Conservation (phyloP, 2,888 invertebrate species). For the Prenolepis imparis region DNA sequence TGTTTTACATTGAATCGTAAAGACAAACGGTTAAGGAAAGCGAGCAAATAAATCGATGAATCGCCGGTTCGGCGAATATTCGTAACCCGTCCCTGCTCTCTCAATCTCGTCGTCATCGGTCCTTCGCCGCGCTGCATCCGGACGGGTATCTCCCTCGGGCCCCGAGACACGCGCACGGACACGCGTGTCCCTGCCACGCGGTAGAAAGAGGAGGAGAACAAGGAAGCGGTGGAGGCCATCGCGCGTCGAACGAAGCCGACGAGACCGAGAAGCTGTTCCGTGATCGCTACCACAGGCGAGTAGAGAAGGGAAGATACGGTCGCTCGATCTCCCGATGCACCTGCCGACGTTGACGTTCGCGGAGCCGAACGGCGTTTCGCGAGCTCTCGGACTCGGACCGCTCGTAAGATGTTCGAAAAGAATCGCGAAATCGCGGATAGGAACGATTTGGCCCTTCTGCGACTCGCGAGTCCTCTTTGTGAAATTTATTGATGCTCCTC, state of each 20-base stretch:
- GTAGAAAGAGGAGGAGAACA: constrained; percentile 54
- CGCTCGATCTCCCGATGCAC: constrained; percentile 67
- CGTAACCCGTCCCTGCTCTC: constrained; percentile 56
- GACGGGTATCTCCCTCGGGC: constrained; percentile 52
- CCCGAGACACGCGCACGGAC: constrained; percentile 52
- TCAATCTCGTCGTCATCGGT: constrained; percentile 58
- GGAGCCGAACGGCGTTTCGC: constrained; percentile 60
- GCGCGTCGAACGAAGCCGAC: constrained; percentile 25
- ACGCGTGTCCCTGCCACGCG: constrained; percentile 50
- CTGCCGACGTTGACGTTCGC: constrained; percentile 67
- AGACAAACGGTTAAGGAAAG: background rate
- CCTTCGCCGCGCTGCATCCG: constrained; percentile 51
- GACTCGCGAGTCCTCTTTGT: too few species aligned
- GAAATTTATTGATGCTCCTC: background rate
- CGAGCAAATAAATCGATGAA: background rate
- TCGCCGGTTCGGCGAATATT: constrained; percentile 44
- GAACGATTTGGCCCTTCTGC: background rate
- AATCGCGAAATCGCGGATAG: background rate
- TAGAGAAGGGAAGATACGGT: constrained; percentile 58
- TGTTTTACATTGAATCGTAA: background rate
- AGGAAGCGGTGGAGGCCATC: constrained; percentile 59
- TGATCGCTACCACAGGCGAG: constrained; percentile 62
- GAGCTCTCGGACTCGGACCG: constrained; percentile 10
- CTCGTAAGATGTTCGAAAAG: constrained; percentile 10
- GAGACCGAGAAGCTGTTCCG: constrained; percentile 46